Base-by-base conservation (phyloP, 1,140 invertebrate genomes). In the Diplogasteroides magnus region DNA sequence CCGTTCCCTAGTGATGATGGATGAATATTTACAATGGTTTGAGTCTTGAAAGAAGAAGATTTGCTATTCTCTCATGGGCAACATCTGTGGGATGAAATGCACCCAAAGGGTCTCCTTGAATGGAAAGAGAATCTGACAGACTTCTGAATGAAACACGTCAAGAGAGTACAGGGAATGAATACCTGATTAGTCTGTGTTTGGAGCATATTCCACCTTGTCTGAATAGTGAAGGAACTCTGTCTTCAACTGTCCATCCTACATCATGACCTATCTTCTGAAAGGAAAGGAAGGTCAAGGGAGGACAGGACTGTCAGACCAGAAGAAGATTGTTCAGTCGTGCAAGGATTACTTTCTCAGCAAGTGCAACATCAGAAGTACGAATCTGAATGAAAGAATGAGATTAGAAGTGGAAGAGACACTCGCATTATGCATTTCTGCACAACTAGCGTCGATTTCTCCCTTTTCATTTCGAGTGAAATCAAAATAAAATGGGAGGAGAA, bases 381-480 rank as follows among this genome's bases (percentile, higher is more conserved):
- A 48, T 48, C 37, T 48, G 37, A 48, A 48, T 19, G 37, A 19
- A 48, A 48, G 19, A 48, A 19, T 6, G 19, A 48, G 6, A 19
- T 48, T 19, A 48, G 19, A 19, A 11, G 37, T 6, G 19, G 19
- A 19, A 48, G 37, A 48, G 19, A 11, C 37, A 48, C 37, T 48
- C 37, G 19, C 37, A 48, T 48, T 48, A 48, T 48, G 37, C 37
- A 48, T 48, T 11, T 48, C 62, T 13, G 62, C 69, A 66, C 69
- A 71, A 0, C 62, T 59, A 0, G 56, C 63, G 28, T 71, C 69
- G 6, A 71, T 63, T 25, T 57, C 63, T 26, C 63, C 63, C 1
- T 55, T 28, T 19, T 71, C 69, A 48, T 71, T 71, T 26, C 61
- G 57, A 23, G 69, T 65, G 48, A 71, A 28, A 32, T 71, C 69